phyloP scores from a whole-genome alignment of 2,113 vertebrate genomes.

The Ophiodon elongatus region DNA sequence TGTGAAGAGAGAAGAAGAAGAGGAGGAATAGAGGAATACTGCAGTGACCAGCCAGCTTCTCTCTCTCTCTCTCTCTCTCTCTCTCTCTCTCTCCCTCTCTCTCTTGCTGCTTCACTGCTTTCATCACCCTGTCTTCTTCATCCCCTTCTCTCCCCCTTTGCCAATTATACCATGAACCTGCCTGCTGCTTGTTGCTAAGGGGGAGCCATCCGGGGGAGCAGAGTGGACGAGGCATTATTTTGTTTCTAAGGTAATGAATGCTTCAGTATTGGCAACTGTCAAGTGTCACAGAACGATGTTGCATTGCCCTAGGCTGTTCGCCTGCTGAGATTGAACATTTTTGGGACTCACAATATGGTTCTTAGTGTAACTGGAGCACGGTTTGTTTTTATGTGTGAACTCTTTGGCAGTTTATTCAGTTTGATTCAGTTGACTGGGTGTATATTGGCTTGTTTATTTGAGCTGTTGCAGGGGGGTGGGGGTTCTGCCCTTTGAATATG shows the following conservation, averaged over 20 bases:
- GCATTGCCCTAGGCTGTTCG: slow-evolving; percentile 37
- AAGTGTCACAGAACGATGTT: slow-evolving; percentile 71
- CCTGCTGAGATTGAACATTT: slow-evolving; percentile 27
- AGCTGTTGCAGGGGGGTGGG: slow-evolving; percentile 12
- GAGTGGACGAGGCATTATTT: slow-evolving; percentile 76
- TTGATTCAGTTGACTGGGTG: slow-evolving; percentile 38
- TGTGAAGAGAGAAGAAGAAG: slow-evolving; percentile 65
- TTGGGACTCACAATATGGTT: slow-evolving; percentile 30
- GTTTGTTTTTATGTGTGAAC: slow-evolving; percentile 52
- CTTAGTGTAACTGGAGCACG: slow-evolving; percentile 34
- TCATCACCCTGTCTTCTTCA: slow-evolving; percentile 56
- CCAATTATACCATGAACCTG: slow-evolving; percentile 81
- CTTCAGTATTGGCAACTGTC: slow-evolving; percentile 57
- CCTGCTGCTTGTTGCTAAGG: slow-evolving; percentile 84
- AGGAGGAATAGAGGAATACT: slow-evolving; percentile 76
- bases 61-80: slow-evolving; percentile 43
- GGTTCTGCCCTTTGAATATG: slow-evolving; percentile 17
- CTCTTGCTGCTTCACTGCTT: slow-evolving; percentile 67
- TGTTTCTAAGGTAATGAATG: slow-evolving; percentile 82
- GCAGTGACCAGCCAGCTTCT: slow-evolving; percentile 71
- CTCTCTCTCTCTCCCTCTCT: slow-evolving; percentile 37
- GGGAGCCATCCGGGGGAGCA: slow-evolving; percentile 73
- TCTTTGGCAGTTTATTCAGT: slow-evolving; percentile 55
- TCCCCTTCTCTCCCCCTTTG: slow-evolving; percentile 62
- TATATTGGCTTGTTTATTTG: slow-evolving; percentile 47